Evolutionary conservation across 1,140 invertebrate species (phyloP).

Genomic region (Thaumetopoea pityocampa): DNA sequence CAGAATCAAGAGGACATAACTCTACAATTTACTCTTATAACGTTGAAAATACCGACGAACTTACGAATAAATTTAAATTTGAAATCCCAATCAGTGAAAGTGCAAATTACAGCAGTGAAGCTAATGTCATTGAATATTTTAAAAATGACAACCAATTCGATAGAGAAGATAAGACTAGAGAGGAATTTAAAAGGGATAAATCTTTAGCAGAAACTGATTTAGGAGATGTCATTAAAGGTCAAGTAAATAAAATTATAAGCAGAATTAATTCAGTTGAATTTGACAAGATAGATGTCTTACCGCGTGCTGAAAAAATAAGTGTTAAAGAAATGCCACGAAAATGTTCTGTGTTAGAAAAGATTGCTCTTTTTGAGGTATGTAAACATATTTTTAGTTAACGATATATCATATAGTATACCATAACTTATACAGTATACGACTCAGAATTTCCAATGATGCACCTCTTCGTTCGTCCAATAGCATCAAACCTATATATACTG

Average conservation of each 20-base stretch:
- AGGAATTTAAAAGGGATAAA: conserved; percentile 29
- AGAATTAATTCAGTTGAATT: conserved; percentile 42
- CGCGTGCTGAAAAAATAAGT: conserved; percentile 23
- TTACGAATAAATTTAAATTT: no score
- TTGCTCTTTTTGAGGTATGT: conserved; percentile 58
- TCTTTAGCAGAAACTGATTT: conserved; percentile 46
- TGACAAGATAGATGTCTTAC: conserved; percentile 29
- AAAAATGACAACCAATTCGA: no score
- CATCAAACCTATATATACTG: no score
- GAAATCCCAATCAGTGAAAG: no score
- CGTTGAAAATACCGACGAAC: not conserved
- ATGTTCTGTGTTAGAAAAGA: conserved; percentile 45
- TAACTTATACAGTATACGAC: no score
- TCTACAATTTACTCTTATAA: no score
- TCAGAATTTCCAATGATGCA: no score
- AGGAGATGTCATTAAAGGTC: conserved; percentile 38
- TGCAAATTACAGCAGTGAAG: no score
- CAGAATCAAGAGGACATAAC: no score
- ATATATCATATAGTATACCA: not conserved
- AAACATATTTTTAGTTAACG: not conserved
- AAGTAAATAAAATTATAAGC: conserved; percentile 39
- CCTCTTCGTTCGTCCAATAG: no score
- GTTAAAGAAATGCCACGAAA: conserved; percentile 36
- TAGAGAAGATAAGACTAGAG: not conserved
- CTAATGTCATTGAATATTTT: no score